Evolutionary conservation across 2,113 vertebrate species (phyloP).

Genomic region (Centropristis striata): DNA sequence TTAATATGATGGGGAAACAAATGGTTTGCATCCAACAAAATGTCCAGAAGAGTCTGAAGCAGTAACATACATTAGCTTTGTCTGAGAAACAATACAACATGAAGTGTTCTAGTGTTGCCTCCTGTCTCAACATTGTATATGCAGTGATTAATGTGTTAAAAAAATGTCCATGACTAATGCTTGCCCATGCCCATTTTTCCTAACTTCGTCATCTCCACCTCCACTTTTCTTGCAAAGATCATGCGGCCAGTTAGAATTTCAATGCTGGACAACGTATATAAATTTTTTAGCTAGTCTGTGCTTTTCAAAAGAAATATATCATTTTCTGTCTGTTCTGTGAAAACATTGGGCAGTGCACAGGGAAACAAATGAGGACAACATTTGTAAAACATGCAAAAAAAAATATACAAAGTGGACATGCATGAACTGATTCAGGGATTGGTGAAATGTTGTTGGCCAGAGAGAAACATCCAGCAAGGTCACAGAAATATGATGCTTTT

Average conservation of each 20-base stretch:
- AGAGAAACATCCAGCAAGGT: neutral
- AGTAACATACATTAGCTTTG: too few relatives aligned
- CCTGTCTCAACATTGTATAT: neutral
- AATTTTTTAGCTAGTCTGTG: neutral
- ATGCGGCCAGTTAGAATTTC: neutral
- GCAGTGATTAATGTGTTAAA: neutral
- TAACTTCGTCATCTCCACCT: neutral
- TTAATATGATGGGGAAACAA: too few relatives aligned
- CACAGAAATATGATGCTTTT: neutral
- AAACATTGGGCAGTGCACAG: neutral
- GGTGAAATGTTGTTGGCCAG: neutral
- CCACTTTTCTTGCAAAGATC: neutral
- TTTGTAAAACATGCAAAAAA: neutral
- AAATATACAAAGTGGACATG: neutral
- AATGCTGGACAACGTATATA: neutral
- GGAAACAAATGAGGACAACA: neutral
- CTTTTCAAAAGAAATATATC: constrained; percentile 28
- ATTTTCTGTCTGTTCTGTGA: neutral
- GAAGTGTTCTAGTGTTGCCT: constrained; percentile 6
- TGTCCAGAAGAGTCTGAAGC: too few relatives aligned
- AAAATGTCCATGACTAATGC: neutral
- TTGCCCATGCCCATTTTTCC: neutral
- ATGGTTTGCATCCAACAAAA: too few relatives aligned
- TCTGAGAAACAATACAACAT: constrained; percentile 10
- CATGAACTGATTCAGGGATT: neutral